Base-by-base conservation (phyloP, 2,888 invertebrate species). In the Deroplatys truncata region DNA sequence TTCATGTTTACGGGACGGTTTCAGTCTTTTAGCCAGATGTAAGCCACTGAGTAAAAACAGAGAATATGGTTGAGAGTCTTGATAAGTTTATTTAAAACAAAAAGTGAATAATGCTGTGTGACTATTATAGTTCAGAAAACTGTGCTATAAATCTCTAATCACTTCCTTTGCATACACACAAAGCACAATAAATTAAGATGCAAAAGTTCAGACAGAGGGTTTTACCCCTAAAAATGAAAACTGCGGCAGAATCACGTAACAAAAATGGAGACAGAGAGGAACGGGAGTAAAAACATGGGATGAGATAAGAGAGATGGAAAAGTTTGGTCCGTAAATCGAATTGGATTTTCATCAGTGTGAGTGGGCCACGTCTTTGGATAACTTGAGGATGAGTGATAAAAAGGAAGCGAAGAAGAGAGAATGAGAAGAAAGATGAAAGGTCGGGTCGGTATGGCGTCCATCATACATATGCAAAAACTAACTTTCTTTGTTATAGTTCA, bases 311-410 rank as follows among this genome's bases (percentile, higher is more conserved):
- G 31, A 85, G 85, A 31, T n/a, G 31, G 31, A 84, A 49, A 43
- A 49, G 84, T 20, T 43, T 82, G 90, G 85, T 56, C 85, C 49
- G 88, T 87, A 90, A 90, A 90, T 90, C 89, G 89, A 90, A 88
- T 90, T 89, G 89, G 88, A 88, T 90, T 90, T 90, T 90, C 90
- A 90, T 90, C 90, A 90, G 84, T 89, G 86, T 90, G 88, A 90
- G 88, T 89, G 89, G 82, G 89, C 84, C 82, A 84, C 82, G 86
- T 89, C 86, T 31, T 72, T 16, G 56, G 56, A 72, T 72, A 72
- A 72, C 56, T 72, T 72, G 56, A 72, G 56, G 56, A 72, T 72
- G 56, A 72, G 56, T 72, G 56, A 72, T 72, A 72, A 72, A 72
- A 72, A 25, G 56, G 56, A 84, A 85, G 89, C 29, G 43, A 28